A percentile compares a stretch with the other conserved stretches of the same genome.
Conservation (phyloP, 2,888 invertebrate genomes). For the Microctonus hyperodae region DNA sequence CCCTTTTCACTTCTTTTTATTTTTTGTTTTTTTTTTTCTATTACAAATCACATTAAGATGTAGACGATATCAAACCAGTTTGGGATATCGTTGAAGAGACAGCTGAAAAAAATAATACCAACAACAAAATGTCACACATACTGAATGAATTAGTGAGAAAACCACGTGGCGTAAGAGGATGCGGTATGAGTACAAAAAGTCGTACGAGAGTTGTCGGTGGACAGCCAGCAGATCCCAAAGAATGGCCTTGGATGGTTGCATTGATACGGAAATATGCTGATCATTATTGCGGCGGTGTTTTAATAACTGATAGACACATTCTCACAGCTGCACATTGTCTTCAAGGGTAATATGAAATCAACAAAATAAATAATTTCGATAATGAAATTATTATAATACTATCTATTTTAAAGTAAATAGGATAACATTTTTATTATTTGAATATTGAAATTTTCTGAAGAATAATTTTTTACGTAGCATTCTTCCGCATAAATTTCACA, state of each 20-base stretch:
- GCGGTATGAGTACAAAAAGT: constrained; percentile 67
- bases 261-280: constrained; percentile 70
- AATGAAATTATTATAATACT: too few species aligned
- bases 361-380: too few species aligned
- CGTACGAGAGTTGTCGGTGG: constrained; percentile 70
- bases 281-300: constrained; percentile 81
- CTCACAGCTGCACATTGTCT: constrained; percentile 80
- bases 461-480: neutral
- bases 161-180: constrained; percentile 61
- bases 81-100: constrained; percentile 7
- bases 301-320: constrained; percentile 81
- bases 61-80: constrained; percentile 31
- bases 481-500: constrained; percentile 2
- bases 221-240: constrained; percentile 69
- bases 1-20: neutral
- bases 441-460: neutral
- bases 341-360: too few species aligned
- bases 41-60: constrained; percentile 20
- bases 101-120: neutral
- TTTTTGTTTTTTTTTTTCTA: neutral
- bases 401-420: too few species aligned
- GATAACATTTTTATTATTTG: too few species aligned
- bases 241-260: constrained; percentile 89
- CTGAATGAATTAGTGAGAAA: constrained; percentile 29
- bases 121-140: neutral